phyloP scores from a whole-genome alignment of 2,797 vertebrate genomes.

The Sylvia borin region DNA sequence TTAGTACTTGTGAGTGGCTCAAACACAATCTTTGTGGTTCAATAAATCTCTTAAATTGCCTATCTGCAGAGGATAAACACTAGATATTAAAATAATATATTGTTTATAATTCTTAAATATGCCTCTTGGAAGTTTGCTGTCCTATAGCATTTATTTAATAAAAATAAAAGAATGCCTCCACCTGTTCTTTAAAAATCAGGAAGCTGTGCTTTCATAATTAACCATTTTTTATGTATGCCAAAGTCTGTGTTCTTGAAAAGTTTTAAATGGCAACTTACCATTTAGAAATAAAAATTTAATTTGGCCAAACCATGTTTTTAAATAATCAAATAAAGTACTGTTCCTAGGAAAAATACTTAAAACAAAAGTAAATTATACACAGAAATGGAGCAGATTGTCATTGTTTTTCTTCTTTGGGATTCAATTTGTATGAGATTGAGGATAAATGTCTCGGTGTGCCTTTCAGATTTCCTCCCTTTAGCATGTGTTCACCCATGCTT shows the following conservation, averaged over 20 bases:
- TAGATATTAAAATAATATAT: constrained; percentile 2
- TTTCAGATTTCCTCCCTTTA: not conserved
- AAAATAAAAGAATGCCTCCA: not conserved
- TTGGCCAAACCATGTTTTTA: not conserved
- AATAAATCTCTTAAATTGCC: not conserved
- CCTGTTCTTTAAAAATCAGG: not conserved
- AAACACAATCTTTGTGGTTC: not conserved
- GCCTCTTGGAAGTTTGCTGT: not conserved
- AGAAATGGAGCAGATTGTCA: not conserved
- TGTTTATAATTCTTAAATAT: not conserved
- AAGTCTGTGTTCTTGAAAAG: not conserved
- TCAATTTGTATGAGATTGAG: not conserved
- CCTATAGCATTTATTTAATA: not conserved
- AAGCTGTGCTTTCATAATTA: not conserved
- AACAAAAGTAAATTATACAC: not conserved
- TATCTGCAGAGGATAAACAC: constrained; percentile 17
- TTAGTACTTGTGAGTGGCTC: not conserved
- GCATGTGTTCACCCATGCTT: not conserved
- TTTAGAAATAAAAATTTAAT: not conserved
- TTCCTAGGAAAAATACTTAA: not conserved
- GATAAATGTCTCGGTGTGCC: not conserved
- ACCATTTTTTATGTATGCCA: not conserved
- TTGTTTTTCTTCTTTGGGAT: not conserved
- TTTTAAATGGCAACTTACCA: constrained; percentile 9
- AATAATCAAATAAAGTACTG: not conserved